Conservation (phyloP, 2,888 invertebrate genomes). For the Melangyna quadrimaculata region DNA sequence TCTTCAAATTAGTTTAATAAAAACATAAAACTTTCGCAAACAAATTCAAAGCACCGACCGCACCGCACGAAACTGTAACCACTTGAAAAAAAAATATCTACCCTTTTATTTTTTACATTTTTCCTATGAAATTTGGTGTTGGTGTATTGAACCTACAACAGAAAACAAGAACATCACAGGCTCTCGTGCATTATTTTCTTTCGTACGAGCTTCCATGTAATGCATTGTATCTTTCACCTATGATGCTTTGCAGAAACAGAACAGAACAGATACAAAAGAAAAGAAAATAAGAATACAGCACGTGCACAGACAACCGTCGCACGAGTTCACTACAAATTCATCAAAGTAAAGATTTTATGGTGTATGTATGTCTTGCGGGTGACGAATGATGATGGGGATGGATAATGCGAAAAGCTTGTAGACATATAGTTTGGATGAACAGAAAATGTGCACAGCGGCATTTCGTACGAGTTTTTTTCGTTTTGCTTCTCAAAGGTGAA, state of each 20-base stretch:
- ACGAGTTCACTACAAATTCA: neutral
- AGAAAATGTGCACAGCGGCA: neutral
- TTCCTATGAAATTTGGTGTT: neutral
- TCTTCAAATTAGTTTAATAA: neutral
- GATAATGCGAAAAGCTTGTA: neutral
- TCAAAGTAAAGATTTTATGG: neutral
- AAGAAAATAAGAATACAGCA: neutral
- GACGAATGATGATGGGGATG: slow-evolving; percentile 5
- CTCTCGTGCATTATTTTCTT: neutral
- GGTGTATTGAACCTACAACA: neutral
- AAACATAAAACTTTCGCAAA: neutral
- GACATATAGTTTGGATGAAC: neutral
- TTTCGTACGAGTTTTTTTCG: neutral
- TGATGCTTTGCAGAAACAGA: slow-evolving; percentile 13
- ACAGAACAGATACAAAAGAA: neutral
- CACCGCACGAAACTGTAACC: too few species aligned
- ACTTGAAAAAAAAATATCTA: neutral
- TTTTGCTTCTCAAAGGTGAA: neutral
- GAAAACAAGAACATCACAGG: neutral
- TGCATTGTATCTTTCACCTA: neutral
- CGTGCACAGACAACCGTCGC: neutral
- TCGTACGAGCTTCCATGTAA: neutral
- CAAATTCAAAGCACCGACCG: neutral
- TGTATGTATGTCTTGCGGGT: neutral
- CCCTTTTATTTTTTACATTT: neutral